Percentiles rank a stretch among this genome's conserved stretches.
These are phyloP conservation scores for Drosophila infuscata DNA, from an alignment of 2,888 invertebrate species.

Conservation along the genomic window DNA sequence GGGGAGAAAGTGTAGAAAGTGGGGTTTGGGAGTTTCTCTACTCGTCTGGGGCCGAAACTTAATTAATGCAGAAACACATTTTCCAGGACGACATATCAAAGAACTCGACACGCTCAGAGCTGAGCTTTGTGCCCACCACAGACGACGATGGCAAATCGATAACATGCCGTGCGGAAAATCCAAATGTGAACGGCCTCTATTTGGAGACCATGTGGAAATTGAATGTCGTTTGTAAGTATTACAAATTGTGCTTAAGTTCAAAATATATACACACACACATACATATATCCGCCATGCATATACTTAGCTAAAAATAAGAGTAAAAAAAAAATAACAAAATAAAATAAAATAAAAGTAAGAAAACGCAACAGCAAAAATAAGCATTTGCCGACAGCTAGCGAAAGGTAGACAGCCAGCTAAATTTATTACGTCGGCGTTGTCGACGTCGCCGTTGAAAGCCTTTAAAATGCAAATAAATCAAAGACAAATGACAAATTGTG, in stretches of 20 bases:
- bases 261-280: slow-evolving; percentile 30
- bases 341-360: slow-evolving; percentile 28
- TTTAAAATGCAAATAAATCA: slow-evolving; percentile 81
- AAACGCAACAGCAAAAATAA: slow-evolving; percentile 18
- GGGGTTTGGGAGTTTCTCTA: neutral
- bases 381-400: slow-evolving; percentile 69
- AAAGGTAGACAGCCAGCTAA: slow-evolving; percentile 76
- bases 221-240: slow-evolving; percentile 95
- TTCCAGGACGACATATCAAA: slow-evolving; percentile 91
- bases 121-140: slow-evolving; percentile 94
- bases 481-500: slow-evolving; percentile 81
- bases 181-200: slow-evolving; percentile 93
- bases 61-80: slow-evolving; percentile 77
- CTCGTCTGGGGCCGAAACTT: slow-evolving; percentile 57
- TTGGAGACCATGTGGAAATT: slow-evolving; percentile 95
- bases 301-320: slow-evolving; percentile 27
- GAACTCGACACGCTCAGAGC: slow-evolving; percentile 93
- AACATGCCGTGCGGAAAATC: slow-evolving; percentile 96
- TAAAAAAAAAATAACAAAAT: slow-evolving; percentile 17
- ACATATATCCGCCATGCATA: neutral
- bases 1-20: neutral
- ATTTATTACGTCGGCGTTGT: slow-evolving; percentile 74
- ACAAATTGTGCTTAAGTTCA: slow-evolving; percentile 78
- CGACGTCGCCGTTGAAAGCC: slow-evolving; percentile 77
- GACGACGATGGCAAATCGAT: slow-evolving; percentile 96